Evolutionary conservation across 2,113 vertebrate genomes (phyloP).

Genomic region (Theristicus caerulescens): DNA sequence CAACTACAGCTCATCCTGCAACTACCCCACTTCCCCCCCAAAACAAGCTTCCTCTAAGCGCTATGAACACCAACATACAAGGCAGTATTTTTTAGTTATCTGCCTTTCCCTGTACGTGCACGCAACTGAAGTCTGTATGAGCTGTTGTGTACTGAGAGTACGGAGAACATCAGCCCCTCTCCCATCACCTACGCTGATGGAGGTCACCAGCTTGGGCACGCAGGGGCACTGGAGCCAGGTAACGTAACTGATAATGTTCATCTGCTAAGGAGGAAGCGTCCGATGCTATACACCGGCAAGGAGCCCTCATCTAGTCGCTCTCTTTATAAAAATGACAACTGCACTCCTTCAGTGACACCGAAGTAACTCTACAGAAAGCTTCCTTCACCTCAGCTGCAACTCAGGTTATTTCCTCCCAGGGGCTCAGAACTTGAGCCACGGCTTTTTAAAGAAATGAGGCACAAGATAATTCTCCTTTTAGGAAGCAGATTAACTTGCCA

Average conservation of each 20-base stretch:
- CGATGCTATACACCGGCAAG: rapidly evolving
- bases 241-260: rapidly evolving
- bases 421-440: background rate
- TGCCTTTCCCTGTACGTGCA: background rate
- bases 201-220: background rate
- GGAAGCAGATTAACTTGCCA: background rate
- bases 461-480: background rate
- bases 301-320: background rate
- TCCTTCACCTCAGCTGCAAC: background rate
- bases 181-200: background rate
- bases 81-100: background rate
- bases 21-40: background rate
- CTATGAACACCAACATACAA: background rate
- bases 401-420: background rate
- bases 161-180: background rate
- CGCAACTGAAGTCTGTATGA: background rate
- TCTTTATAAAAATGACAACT: rapidly evolving
- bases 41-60: background rate
- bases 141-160: background rate
- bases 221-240: background rate
- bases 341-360: background rate
- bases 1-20: background rate
- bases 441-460: background rate
- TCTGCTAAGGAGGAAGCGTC: background rate
- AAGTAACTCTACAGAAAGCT: background rate